phyloP scores from a whole-genome alignment of 2,797 vertebrate species.

The Austrolebias charrua region DNA sequence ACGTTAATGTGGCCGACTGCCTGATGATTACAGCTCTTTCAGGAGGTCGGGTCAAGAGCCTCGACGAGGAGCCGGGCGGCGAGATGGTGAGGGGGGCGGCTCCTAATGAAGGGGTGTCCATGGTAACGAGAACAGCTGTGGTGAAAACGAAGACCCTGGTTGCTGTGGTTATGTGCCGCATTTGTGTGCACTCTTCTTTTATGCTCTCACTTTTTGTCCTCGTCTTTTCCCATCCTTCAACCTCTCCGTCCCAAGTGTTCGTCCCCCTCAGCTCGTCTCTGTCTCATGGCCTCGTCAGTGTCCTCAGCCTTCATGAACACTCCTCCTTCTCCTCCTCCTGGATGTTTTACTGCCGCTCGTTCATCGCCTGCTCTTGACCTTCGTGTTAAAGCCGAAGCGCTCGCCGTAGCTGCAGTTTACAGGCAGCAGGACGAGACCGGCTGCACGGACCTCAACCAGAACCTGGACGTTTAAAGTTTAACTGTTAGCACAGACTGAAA shows the following conservation, averaged over 20 bases:
- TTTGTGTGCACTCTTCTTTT: slow-evolving; percentile 70
- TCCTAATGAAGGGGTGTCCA: slow-evolving; percentile 69
- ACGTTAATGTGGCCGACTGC: slow-evolving; percentile 41
- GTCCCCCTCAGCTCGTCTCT: slow-evolving; percentile 38
- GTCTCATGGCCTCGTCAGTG: slow-evolving; percentile 40
- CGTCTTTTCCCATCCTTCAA: slow-evolving; percentile 64
- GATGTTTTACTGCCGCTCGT: slow-evolving; percentile 6
- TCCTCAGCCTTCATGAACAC: slow-evolving; percentile 22
- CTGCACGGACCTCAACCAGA: too few relatives aligned
- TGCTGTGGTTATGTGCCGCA: slow-evolving; percentile 61
- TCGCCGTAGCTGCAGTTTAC: too few relatives aligned
- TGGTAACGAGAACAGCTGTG: slow-evolving; percentile 72
- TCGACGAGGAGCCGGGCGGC: slow-evolving; percentile 49
- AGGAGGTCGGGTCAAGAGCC: slow-evolving; percentile 70
- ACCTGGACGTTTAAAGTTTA: too few relatives aligned
- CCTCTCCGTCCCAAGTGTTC: slow-evolving; percentile 57
- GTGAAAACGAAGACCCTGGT: slow-evolving; percentile 68
- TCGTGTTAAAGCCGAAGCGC: neutral
- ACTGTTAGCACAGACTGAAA: too few relatives aligned
- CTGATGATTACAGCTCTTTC: slow-evolving; percentile 58
- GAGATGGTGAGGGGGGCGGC: slow-evolving; percentile 22
- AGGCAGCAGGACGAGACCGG: too few relatives aligned
- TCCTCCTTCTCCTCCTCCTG: slow-evolving; percentile 11
- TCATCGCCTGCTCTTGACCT: slow-evolving; percentile 14
- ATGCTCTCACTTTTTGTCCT: slow-evolving; percentile 46